These are phyloP conservation scores for Dicentrarchus labrax DNA, from an alignment of 2,113 vertebrate species.

Conservation along the genomic window DNA sequence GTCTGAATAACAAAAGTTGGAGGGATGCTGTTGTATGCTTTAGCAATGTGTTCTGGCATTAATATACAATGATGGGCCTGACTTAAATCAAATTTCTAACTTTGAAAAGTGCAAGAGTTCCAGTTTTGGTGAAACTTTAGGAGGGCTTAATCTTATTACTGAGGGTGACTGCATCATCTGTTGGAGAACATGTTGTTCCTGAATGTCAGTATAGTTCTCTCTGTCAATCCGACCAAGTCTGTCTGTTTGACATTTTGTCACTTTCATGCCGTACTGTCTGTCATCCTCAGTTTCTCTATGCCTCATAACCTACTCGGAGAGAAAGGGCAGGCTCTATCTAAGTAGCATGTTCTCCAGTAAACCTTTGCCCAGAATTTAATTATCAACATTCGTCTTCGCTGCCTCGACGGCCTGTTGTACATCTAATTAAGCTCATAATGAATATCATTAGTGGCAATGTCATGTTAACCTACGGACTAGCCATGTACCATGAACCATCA, in stretches of 20 bases:
- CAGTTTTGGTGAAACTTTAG: neutral
- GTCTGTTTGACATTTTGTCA: slow-evolving; percentile 16
- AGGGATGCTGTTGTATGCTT: neutral
- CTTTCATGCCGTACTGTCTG: slow-evolving; percentile 2
- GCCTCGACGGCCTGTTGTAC: slow-evolving; percentile 12
- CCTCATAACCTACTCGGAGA: neutral
- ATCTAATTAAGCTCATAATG: slow-evolving; percentile 55
- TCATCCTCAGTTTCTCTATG: neutral
- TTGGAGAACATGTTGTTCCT: neutral
- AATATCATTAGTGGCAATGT: slow-evolving; percentile 41
- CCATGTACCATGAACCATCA: neutral
- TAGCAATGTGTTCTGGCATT: neutral
- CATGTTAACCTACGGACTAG: slow-evolving; percentile 16
- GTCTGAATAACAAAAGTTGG: neutral
- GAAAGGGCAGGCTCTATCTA: slow-evolving; percentile 3
- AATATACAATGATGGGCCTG: neutral
- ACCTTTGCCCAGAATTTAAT: slow-evolving; percentile 35
- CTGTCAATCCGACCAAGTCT: neutral
- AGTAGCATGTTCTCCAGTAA: slow-evolving; percentile 30
- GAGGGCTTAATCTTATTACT: neutral
- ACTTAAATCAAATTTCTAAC: neutral
- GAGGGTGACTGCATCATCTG: neutral
- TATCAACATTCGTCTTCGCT: slow-evolving; percentile 28
- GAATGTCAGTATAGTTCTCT: neutral
- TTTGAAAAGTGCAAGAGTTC: neutral